Base-by-base conservation (phyloP, 1,140 invertebrate species). In the Drosophila miranda region DNA sequence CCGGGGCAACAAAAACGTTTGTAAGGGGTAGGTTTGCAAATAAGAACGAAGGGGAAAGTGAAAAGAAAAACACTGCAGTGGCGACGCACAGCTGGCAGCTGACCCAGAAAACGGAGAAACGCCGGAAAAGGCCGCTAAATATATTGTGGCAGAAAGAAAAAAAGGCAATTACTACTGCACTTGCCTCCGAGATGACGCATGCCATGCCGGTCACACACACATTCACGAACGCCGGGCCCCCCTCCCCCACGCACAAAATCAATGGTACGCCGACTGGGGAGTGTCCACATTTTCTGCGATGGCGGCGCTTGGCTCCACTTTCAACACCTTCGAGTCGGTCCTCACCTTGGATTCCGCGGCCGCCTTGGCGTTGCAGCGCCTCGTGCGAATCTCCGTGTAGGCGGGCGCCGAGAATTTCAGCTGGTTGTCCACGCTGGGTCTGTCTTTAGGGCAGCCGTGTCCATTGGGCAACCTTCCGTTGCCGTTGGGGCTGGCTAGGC, bases 351-450 rank as follows among this genome's bases (percentile, higher is more conserved):
- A 62, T 50, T 72, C 77, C 11, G 62, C 53, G 8, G 60, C 28
- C 3, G 62, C 58, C 49, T 81, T 83, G 52, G 68, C 49, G 23
- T 63, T 63, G 63, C 76, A 82, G 52, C 79, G 76, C 51, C 78
- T 64, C 54, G 88, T 84, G 50, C 88, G 88, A 28, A 90, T 86
- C 61, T 90, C 88, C 21, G 73, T 86, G 45, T 89, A 89, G 2
- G 77, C 75, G 44, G 83, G 88, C n/a, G 83, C 75, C 49, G 78
- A 79, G 44, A 84, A 90, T 42, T 89, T 90, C 0, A 70, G 48
- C 60, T 76, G 69, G 16, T 63, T 46, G 16, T 71, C 71, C 44
- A 44, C 53, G n/a, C 23, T 49, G n/a, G 30, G 28, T n/a, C 49
- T 21, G 11, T 59, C 19, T 19, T 30, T 38, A 21, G 26, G 7